A percentile compares a stretch with the other conserved stretches of the same genome.
Conservation (phyloP, 2,113 vertebrate genomes). For the Hippoglossus stenolepis region DNA sequence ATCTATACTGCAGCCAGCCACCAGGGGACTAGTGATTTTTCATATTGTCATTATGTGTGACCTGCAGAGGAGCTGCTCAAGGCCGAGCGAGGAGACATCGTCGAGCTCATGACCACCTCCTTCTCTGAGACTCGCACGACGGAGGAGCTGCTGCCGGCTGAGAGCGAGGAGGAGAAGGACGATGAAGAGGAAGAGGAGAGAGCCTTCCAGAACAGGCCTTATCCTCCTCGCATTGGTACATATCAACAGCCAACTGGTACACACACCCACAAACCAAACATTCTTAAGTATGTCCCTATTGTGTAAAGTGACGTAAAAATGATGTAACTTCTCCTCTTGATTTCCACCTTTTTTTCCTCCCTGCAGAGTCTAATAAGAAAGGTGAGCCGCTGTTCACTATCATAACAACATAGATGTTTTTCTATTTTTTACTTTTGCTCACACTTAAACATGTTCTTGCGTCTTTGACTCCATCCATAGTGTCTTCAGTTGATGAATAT, state of each 20-base stretch:
- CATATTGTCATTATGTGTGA: neutral
- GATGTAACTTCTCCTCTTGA: neutral
- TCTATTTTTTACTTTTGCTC: neutral
- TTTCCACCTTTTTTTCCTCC: constrained; percentile 18
- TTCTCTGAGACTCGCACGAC: constrained; percentile 88
- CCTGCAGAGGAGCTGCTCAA: constrained; percentile 84
- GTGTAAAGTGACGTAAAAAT: neutral
- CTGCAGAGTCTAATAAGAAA: constrained; percentile 84
- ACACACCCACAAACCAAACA: neutral
- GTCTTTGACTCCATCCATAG: constrained; percentile 41
- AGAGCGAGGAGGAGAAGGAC: constrained; percentile 86
- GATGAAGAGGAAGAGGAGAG: constrained; percentile 85
- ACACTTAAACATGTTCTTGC: neutral
- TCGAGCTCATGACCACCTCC: constrained; percentile 87
- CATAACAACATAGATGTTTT: neutral
- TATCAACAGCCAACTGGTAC: neutral
- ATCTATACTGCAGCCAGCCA: too few relatives aligned
- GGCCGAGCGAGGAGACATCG: constrained; percentile 85
- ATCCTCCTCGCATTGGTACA: constrained; percentile 81
- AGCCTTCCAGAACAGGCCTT: constrained; percentile 83
- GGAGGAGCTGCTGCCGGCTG: constrained; percentile 85
- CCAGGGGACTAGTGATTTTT: neutral
- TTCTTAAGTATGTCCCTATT: neutral
- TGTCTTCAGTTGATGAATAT: constrained; percentile 80
- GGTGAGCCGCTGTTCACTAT: constrained; percentile 68